Conservation (phyloP, 2,797 vertebrate genomes). For the Potorous gilbertii region DNA sequence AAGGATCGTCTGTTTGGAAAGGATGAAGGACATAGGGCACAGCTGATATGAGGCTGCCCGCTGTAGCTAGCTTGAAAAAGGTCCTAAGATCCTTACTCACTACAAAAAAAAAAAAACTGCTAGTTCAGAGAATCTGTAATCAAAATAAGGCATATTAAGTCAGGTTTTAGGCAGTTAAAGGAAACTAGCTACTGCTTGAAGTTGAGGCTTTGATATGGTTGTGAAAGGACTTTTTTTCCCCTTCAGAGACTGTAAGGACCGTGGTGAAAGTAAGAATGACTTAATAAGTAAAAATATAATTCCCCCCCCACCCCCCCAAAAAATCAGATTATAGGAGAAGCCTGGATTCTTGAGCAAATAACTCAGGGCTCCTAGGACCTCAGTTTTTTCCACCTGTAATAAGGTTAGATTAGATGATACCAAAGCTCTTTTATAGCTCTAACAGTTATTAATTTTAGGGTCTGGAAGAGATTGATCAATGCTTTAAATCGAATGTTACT, state of each 20-base stretch:
- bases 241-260: not conserved
- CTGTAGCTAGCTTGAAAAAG: not conserved
- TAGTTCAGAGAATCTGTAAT: conserved; percentile 20
- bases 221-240: not conserved
- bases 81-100: not conserved
- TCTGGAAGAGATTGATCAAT: not conserved
- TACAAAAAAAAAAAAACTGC: not conserved
- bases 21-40: conserved; percentile 10
- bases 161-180: not conserved
- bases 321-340: not conserved
- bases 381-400: not conserved
- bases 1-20: conserved; percentile 6
- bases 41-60: not conserved
- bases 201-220: not conserved
- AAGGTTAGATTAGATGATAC: not conserved
- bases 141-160: not conserved
- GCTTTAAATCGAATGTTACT: not conserved
- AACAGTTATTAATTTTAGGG: not conserved
- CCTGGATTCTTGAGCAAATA: not conserved
- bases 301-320: not conserved
- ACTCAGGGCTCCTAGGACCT: not conserved
- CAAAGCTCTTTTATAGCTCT: not conserved
- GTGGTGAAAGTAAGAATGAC: not conserved
- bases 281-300: not conserved
- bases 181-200: not conserved